phyloP scores from a whole-genome alignment of 2,113 vertebrate genomes.

The Tympanuchus pallidicinctus region DNA sequence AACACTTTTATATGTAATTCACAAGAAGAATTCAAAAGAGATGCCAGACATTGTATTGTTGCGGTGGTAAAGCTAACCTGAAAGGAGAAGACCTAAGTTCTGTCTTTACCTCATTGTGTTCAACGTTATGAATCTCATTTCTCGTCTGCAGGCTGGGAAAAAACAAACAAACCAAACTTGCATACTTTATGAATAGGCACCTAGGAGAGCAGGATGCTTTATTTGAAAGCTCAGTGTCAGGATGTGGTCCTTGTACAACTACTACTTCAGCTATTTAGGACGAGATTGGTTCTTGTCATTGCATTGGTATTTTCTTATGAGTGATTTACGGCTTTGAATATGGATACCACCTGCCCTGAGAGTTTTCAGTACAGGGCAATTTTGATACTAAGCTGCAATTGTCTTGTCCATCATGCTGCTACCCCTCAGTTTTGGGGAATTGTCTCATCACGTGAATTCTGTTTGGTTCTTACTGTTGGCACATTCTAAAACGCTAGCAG shows the following conservation, averaged over 20 bases:
- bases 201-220: not conserved
- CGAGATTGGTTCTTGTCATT: not conserved
- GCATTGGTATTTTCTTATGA: not conserved
- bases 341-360: not conserved
- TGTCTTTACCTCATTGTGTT: not conserved
- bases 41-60: not conserved
- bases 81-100: not conserved
- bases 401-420: not conserved
- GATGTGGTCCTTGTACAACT: not conserved
- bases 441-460: not conserved
- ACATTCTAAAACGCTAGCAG: not conserved
- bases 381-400: not conserved
- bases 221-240: not conserved
- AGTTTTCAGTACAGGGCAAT: not conserved
- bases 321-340: not conserved
- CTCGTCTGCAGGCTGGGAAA: not conserved
- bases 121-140: not conserved
- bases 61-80: not conserved
- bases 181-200: not conserved
- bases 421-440: accelerated
- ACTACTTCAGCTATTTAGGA: not conserved
- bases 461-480: not conserved
- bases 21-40: not conserved
- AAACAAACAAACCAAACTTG: not conserved
- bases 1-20: not conserved